phyloP scores from a whole-genome alignment of 2,113 vertebrate genomes.

The Panurus biarmicus region DNA sequence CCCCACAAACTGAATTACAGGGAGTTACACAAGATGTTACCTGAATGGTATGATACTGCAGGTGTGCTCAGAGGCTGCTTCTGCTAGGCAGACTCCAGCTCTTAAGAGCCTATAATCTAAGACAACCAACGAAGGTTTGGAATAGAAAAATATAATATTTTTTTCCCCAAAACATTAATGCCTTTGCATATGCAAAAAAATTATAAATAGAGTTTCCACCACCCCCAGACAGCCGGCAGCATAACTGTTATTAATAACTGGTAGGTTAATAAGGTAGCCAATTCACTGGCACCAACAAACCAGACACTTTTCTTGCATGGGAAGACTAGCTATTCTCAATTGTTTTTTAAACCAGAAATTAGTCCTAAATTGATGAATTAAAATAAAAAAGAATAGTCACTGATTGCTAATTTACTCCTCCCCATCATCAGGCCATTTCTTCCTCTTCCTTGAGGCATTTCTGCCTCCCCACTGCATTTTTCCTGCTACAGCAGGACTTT shows the following conservation, averaged over 20 bases:
- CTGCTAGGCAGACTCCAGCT: neutral
- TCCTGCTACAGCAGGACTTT: neutral
- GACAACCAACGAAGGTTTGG: neutral
- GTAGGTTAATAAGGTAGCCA: neutral
- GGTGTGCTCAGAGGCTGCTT: neutral
- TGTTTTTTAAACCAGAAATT: neutral
- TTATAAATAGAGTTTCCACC: constrained; percentile 5
- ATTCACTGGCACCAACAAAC: neutral
- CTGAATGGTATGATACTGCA: neutral
- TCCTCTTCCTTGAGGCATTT: neutral
- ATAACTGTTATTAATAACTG: constrained; percentile 16
- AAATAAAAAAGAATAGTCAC: neutral
- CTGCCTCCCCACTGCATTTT: neutral
- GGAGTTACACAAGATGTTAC: neutral
- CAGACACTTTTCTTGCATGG: neutral
- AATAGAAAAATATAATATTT: neutral
- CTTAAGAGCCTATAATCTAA: neutral
- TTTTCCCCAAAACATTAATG: neutral
- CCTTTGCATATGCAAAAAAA: constrained; percentile 2
- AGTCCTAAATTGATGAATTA: neutral
- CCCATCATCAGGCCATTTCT: neutral
- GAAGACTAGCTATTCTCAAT: neutral
- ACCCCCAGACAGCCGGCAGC: neutral
- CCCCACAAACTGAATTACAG: neutral
- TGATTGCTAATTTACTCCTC: neutral